Evolutionary conservation across 2,113 vertebrate species (phyloP), one percentile per base, ranked within the genome.

Genomic region (Otocyon megalotis): DNA sequence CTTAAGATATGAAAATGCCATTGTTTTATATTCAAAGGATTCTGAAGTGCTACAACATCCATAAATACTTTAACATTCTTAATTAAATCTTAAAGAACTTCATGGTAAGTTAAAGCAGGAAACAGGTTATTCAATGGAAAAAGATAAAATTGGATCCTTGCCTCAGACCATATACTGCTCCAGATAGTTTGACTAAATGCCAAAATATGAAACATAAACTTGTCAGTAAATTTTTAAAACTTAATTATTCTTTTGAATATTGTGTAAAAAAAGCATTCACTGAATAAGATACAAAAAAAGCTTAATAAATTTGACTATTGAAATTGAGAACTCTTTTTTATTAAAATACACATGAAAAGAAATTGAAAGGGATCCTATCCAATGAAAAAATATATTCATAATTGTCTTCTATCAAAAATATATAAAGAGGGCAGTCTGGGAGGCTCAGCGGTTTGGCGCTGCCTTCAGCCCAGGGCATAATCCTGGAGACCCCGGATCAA

Each of bases 21-120:
- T 76, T 69, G n/a, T 91, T 90, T 84, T 71, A 69, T 20, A 69
- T 69, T 93, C 43, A 91, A 62, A 96, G 5, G 48, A 32, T 86
- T 90, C 62, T 76, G 16, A 54, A 89, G 37, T 76, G 60, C 37
- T 83, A 60, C 3, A 81, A 32, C 48, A 67, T 7, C 3, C 14
- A 54, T 62, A 60, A 60, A 65, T 60, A 54, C 10, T 48, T 89
- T 3, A 86, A 62, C 63, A 83, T 30, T 5, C 11, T 58, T 79
- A 17, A 85, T 81, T 12, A 80, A 54, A 53, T 71, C 3, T 54
- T 71, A 84, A 79, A 72, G 15, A 20, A 2, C 9, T 30, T 63
- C 76, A 62, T n/a, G 14, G 3, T 19, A 60, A 17, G 67, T 37
- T 79, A 3, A 50, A 56, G 2, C 63, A 60, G 22, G 86, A 96